Base-by-base conservation (phyloP, 2,888 invertebrate species). In the Nezara viridula region DNA sequence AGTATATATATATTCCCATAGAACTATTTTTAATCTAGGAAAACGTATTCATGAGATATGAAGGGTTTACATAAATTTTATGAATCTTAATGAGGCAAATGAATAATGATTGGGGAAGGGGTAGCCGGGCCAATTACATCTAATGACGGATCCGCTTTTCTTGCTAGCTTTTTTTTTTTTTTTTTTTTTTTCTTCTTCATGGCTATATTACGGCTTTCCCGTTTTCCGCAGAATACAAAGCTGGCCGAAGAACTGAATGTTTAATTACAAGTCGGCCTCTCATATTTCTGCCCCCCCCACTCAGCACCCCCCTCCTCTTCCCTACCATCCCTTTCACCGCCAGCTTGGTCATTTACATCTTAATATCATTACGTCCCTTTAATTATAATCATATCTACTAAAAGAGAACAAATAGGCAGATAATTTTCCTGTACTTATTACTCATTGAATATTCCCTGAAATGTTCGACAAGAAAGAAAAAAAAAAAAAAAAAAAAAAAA, bases 91-190 rank as follows among this genome's bases (percentile, higher is more conserved):
- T 66, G 66, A 66, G 66, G 16, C 32, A 32, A 66, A 66, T 66
- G 32, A 66, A 66, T 66, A 66, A 66, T 66, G 32, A 66, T 66
- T 66, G 66, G 32, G 19, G 14, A 19, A 66, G 66, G 66, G 60
- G 66, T 19, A 2, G 66, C 66, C 4, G 32, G 66, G 32, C 66
- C 32, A 66, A 66, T 66, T 66, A 66, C 19, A 66, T 19, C 66
- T 32, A 66, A 66, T 66, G 66, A 66, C 66, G 66, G 66, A 66
- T 66, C 66, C 66, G 32, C 66, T 32, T 66, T 66, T 32, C 66
- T 66, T 66, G 21, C 66, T 19, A 66, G 16, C 6, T 66, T 66
- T 66, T 66, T 66, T 60, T 27, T 27, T 24, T 24, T 9, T 7
- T 55, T n/a, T n/a, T n/a, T 10, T n/a, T 27, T 27, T 7, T 10